A percentile compares a stretch with the other conserved stretches of the same genome.
Evolutionary conservation across 2,888 invertebrate species (phyloP).

Genomic region (Mesopsocus fuscifrons): DNA sequence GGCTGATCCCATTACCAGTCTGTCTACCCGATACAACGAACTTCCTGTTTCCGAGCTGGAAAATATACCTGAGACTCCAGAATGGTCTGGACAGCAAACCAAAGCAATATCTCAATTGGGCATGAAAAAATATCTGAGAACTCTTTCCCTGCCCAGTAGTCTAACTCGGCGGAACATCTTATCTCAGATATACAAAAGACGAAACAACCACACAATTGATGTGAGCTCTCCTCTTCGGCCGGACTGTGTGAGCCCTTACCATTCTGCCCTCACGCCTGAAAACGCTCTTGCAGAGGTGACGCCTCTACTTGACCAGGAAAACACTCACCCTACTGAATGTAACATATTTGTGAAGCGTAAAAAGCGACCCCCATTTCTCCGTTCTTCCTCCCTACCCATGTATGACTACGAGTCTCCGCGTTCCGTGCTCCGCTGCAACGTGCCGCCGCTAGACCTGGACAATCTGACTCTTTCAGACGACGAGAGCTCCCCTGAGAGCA

Average conservation of each 20-base stretch:
- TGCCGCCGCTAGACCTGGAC: conserved; percentile 6
- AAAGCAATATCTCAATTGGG: neutral
- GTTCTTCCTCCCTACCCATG: neutral
- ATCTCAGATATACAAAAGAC: conserved; percentile 1
- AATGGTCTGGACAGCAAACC: neutral
- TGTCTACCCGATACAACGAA: conserved; percentile 6
- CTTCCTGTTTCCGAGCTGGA: neutral
- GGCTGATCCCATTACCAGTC: neutral
- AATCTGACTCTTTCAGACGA: conserved; percentile 5
- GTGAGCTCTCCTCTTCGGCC: neutral
- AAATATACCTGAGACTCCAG: neutral
- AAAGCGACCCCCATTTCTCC: conserved; percentile 1
- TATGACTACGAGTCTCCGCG: conserved; percentile 4
- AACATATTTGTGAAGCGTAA: neutral
- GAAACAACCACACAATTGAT: conserved; percentile 6
- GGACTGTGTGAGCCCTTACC: neutral
- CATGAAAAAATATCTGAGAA: conserved; percentile 8
- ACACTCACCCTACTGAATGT: neutral
- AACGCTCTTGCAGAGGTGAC: neutral
- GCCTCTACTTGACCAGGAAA: neutral
- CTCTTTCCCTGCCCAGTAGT: conserved; percentile 1
- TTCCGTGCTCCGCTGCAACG: conserved; percentile 1
- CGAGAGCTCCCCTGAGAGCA: neutral
- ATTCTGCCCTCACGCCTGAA: neutral
- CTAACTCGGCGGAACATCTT: conserved; percentile 1